A percentile compares a stretch with the other conserved stretches of the same genome.
Evolutionary conservation across 2,888 invertebrate genomes (phyloP).

Genomic region (Erannis defoliaria): DNA sequence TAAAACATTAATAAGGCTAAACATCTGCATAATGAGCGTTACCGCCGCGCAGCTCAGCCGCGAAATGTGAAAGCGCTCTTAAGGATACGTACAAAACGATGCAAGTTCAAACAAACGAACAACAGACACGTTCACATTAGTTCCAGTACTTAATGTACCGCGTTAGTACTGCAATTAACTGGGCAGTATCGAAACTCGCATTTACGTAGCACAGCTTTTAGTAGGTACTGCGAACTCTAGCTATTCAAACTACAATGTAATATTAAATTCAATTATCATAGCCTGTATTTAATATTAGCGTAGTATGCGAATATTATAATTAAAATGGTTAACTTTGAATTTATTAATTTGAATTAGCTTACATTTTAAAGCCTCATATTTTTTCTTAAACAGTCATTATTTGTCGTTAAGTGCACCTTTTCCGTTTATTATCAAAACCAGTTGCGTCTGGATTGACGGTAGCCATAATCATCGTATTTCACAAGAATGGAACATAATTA

Average conservation of each 20-base stretch:
- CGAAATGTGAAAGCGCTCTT: neutral
- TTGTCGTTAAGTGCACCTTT: too few species aligned
- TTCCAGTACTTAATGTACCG: slow-evolving; percentile 73
- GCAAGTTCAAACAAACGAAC: slow-evolving; percentile 63
- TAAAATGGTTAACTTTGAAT: neutral
- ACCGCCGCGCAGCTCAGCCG: too few species aligned
- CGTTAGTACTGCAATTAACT: slow-evolving; percentile 58
- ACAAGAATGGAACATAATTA: too few species aligned
- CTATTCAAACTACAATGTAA: slow-evolving; percentile 2
- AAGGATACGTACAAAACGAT: slow-evolving; percentile 47
- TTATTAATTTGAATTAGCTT: too few species aligned
- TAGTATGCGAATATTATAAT: neutral
- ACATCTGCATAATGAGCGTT: too few species aligned
- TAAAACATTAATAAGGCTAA: too few species aligned
- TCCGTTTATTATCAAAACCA: too few species aligned
- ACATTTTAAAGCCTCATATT: too few species aligned
- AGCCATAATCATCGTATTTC: too few species aligned
- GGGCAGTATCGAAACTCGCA: slow-evolving; percentile 15
- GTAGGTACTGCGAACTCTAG: neutral
- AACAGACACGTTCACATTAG: slow-evolving; percentile 79
- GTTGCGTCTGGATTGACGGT: too few species aligned
- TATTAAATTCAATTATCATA: neutral
- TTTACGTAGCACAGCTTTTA: neutral
- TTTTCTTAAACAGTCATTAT: too few species aligned
- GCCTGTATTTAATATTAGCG: neutral